Base-by-base conservation (phyloP, 2,797 vertebrate species). In the Ceryle rudis region DNA sequence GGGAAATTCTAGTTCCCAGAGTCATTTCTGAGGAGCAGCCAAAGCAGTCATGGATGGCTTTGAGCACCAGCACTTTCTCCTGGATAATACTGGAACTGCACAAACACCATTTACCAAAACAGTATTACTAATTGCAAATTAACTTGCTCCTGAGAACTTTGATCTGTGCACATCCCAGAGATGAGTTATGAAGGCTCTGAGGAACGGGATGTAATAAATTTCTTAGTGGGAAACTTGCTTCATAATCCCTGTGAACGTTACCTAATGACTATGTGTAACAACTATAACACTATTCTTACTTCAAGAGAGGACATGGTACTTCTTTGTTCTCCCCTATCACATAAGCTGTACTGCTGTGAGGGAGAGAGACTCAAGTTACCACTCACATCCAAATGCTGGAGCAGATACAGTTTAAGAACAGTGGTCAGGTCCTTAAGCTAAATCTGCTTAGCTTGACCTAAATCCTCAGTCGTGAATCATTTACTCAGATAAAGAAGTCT, bases 391-490 rank as follows among this genome's bases (percentile, higher is more conserved):
- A 82, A 94, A 87, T 41, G 29, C 19, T 62, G 49, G 39, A 84
- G 42, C 23, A 80, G 69, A 75, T 28, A n/a, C 21, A 51, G 8
- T 47, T 79, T 55, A 90, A 79, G 62, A 95, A 66, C 15, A 41
- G 22, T 67, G 60, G 26, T 85, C 41, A 67, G 14, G 23, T 91
- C 28, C 47, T 80, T 82, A 82, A 83, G 19, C 8, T 71, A 82
- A 82, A 92, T 91, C 67, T 87, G 28, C 41, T 82, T 85, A 92
- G 29, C 16, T 89, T 91, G 41, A 89, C 74, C 78, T 92, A 64
- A 94, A 90, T 92, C 82, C 39, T 79, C 52, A 35, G 5, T 60
- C 54, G 21, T 54, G 13, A 71, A 64, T 78, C 47, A 49, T 55
- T 86, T 86, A 11, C 67, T 85, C 64, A 65, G n/a, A 55, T 66